Conservation (phyloP, 2,888 invertebrate genomes). For the Panzeria rudis region DNA sequence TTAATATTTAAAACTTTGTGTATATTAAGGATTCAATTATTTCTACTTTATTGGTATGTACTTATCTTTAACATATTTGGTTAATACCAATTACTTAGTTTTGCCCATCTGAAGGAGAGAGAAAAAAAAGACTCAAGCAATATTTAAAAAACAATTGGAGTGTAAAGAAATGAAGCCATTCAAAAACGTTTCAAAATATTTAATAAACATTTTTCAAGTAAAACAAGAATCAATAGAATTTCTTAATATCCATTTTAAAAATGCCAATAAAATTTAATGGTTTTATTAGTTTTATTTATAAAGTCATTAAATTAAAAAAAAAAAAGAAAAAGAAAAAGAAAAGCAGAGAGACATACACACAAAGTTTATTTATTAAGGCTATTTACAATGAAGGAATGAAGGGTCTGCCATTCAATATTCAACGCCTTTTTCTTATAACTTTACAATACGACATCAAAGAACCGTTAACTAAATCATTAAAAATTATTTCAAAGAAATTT, state of each 20-base stretch:
- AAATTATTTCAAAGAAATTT: constrained; percentile 67
- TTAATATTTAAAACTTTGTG: constrained; percentile 1
- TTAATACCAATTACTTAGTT: background rate
- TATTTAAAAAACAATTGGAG: constrained; percentile 3
- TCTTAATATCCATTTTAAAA: constrained; percentile 48
- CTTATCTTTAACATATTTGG: background rate
- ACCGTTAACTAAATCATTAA: constrained; percentile 60
- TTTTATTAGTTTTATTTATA: constrained; percentile 46
- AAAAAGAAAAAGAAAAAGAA: background rate
- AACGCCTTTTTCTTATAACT: constrained; percentile 33
- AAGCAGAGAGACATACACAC: background rate
- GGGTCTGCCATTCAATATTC: constrained; percentile 20
- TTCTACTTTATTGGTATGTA: background rate
- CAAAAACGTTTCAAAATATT: constrained; percentile 19
- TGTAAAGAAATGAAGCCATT: constrained; percentile 3
- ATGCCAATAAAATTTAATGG: constrained; percentile 65
- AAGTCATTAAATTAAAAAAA: constrained; percentile 15
- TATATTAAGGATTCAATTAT: constrained; percentile 1
- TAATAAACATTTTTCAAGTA: constrained; percentile 5
- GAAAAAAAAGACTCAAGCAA: background rate
- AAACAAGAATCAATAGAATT: constrained; percentile 21
- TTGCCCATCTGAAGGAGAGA: background rate
- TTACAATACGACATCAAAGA: constrained; percentile 41
- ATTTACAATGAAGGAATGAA: constrained; percentile 21
- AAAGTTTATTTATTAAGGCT: background rate